Percentiles rank a stretch among this genome's conserved stretches.
Conservation (phyloP, 2,797 vertebrate genomes). For the Rachycentron canadum region DNA sequence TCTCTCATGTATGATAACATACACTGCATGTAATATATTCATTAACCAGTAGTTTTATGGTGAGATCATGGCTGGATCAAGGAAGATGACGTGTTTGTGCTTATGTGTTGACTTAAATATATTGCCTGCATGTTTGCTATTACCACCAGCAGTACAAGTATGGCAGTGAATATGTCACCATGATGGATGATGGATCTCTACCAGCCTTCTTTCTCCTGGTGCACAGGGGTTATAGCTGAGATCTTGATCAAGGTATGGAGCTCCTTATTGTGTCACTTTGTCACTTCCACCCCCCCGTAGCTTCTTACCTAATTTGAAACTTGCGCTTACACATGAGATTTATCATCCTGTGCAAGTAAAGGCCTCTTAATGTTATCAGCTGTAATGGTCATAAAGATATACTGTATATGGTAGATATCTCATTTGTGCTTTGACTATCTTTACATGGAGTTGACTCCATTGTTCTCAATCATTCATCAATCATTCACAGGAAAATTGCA, state of each 20-base stretch:
- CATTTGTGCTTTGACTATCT: constrained; percentile 23
- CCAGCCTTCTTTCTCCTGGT: constrained; percentile 30
- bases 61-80: not conserved
- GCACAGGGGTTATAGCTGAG: constrained; percentile 14
- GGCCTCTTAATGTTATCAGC: constrained; percentile 5
- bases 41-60: not conserved
- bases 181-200: constrained; percentile 58
- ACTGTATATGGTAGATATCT: not conserved
- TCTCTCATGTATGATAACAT: not conserved
- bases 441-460: constrained; percentile 18
- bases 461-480: constrained; percentile 59
- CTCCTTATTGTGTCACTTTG: constrained; percentile 17
- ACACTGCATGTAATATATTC: not conserved
- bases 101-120: not conserved
- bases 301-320: constrained; percentile 21
- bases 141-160: not conserved
- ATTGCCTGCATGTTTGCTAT: not conserved
- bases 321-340: constrained; percentile 22
- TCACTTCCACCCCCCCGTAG: constrained; percentile 15
- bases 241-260: constrained; percentile 32
- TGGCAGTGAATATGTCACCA: constrained; percentile 44
- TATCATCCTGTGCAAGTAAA: not conserved
- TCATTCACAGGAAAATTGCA: constrained; percentile 56
- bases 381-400: not conserved
- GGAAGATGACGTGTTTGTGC: not conserved